Evolutionary conservation across 2,888 invertebrate species (phyloP), one percentile per base, ranked within the genome.

Genomic region (Clistopyga incitator): DNA sequence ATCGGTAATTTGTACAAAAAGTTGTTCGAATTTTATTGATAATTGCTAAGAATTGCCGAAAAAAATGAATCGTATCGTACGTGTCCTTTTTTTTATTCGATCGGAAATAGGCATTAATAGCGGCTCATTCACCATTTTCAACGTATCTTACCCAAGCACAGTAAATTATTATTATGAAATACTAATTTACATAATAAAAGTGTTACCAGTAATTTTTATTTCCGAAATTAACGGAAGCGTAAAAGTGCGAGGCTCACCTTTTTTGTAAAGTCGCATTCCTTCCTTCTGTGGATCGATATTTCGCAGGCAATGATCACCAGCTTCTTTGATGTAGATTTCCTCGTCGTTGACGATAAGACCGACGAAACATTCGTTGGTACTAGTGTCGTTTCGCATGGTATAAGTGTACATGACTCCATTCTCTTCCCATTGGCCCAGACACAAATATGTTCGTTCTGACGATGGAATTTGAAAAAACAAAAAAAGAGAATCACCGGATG

Each of bases 371-470:
- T 96, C 96, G 88, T 95, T 95, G 0, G 94, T 94, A 64, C 94
- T 94, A 1, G 94, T 94, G 88, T 96, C 96, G 80, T 94, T 94
- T 85, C 96, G 93, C 93, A 95, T 95, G 0, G 96, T 96, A 90
- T 95, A 96, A 0, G 96, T 95, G 88, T 95, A 96, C 81, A 95
- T 94, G 0, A 95, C 92, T 20, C 95, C 94, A 45, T 94, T 94
- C 89, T 96, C 96, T 84, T 94, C 94, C 96, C 96, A 96, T 87
- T 96, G 95, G 2, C 96, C 96, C 56, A 96, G 91, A 87, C 96
- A 96, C 81, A 94, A 93, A 88, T 96, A 96, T 84, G 95, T 95
- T 18, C 96, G 94, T 90, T 96, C 96, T 95, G 88, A 6, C 90
- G 90, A 82, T 25, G 29, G 85, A 84, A 68, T 54, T 61, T 1